phyloP scores from a whole-genome alignment of 1,140 invertebrate genomes.

The Cherax destructor region DNA sequence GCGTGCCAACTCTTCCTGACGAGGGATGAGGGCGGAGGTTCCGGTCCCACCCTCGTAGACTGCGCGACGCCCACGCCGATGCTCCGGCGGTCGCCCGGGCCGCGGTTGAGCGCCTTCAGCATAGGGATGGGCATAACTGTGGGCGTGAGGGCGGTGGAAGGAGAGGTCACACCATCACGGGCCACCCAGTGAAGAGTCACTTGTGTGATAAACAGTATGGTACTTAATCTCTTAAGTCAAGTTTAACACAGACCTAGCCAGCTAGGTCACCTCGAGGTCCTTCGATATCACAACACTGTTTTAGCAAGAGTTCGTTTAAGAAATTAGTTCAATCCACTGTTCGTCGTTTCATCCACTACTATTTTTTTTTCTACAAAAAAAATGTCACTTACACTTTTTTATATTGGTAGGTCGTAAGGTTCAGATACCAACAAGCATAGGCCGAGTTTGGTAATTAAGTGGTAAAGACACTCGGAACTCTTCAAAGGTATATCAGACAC shows the following conservation, averaged over 20 bases:
- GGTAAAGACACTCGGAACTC: no score
- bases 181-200: not conserved
- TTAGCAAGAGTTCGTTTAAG: no score
- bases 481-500: no score
- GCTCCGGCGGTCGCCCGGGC: conserved; percentile 51
- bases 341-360: no score
- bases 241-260: not conserved
- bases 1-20: conserved; percentile 68
- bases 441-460: no score
- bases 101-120: conserved; percentile 47
- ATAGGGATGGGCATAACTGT: conserved; percentile 62
- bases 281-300: no score
- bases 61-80: conserved; percentile 55
- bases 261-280: not conserved
- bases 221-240: conserved; percentile 8
- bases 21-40: conserved; percentile 62
- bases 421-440: no score
- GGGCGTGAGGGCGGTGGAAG: not conserved
- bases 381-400: no score
- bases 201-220: not conserved
- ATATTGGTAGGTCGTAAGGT: no score
- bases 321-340: no score
- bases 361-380: no score
- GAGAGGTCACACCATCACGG: not conserved
- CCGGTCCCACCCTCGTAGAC: conserved; percentile 18